Evolutionary conservation across 2,113 vertebrate species (phyloP).

Genomic region (Laterallus jamaicensis): DNA sequence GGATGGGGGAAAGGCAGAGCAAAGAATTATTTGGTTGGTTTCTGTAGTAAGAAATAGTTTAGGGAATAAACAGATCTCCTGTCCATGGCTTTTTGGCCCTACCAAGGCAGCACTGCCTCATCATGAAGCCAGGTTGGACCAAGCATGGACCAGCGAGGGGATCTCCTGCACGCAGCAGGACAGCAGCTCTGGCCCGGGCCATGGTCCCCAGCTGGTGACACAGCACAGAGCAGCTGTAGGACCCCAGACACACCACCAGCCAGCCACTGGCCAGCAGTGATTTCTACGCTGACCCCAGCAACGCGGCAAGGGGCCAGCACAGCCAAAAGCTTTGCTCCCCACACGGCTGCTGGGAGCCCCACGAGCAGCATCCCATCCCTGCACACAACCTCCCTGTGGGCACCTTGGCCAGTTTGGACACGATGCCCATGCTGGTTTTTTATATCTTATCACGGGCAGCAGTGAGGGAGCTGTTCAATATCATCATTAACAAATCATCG

Average conservation of each 20-base stretch:
- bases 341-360: background rate
- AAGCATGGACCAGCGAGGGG: background rate
- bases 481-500: slow-evolving; percentile 74
- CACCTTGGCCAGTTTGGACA: background rate
- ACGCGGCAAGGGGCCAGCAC: background rate
- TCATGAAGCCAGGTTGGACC: background rate
- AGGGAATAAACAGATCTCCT: background rate
- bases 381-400: background rate
- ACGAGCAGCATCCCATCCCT: background rate
- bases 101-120: background rate
- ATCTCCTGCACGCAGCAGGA: background rate
- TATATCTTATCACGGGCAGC: slow-evolving; percentile 43
- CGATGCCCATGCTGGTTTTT: background rate
- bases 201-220: background rate
- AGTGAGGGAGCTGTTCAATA: slow-evolving; percentile 75
- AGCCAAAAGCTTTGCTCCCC: background rate
- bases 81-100: background rate
- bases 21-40: background rate
- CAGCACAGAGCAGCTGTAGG: background rate
- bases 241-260: no score
- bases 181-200: background rate
- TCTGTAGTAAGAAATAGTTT: background rate
- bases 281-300: no score
- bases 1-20: background rate
- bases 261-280: no score